These are phyloP conservation scores for Catotricha subobsoleta DNA, from an alignment of 2,888 invertebrate genomes.

Conservation along the genomic window DNA sequence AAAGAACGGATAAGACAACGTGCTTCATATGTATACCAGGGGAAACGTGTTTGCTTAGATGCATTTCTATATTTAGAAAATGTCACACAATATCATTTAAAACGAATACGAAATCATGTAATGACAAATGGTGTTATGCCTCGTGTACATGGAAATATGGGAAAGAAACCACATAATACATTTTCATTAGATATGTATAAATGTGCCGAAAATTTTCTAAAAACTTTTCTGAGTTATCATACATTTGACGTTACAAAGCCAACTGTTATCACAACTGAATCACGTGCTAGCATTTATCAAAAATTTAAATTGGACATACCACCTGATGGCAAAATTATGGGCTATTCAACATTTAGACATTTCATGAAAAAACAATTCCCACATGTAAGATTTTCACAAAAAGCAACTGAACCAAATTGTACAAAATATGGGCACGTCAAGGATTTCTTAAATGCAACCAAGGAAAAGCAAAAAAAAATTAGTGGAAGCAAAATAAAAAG, in stretches of 20 bases:
- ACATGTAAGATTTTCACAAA: constrained; percentile 49
- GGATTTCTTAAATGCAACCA: too few species aligned
- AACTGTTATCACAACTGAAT: constrained; percentile 35
- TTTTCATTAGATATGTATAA: constrained; percentile 62
- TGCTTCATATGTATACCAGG: constrained; percentile 61
- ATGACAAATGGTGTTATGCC: constrained; percentile 65
- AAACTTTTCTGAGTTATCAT: constrained; percentile 50
- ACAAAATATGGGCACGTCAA: too few species aligned
- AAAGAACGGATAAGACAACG: constrained; percentile 53
- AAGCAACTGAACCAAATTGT: too few species aligned
- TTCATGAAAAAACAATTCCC: constrained; percentile 71
- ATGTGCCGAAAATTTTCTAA: constrained; percentile 57
- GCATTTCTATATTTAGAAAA: constrained; percentile 64
- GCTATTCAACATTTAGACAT: constrained; percentile 60
- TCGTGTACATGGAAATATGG: constrained; percentile 59
- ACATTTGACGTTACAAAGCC: constrained; percentile 34
- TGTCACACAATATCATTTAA: constrained; percentile 60
- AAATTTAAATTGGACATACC: constrained; percentile 42
- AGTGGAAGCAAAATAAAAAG: too few species aligned
- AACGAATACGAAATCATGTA: constrained; percentile 57
- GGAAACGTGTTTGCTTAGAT: constrained; percentile 56
- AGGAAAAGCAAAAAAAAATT: too few species aligned
- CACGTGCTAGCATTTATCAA: constrained; percentile 46
- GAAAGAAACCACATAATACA: constrained; percentile 63
- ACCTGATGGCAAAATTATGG: constrained; percentile 42